Base-by-base conservation (phyloP, 2,797 vertebrate species). In the Melanotaenia boesemani region DNA sequence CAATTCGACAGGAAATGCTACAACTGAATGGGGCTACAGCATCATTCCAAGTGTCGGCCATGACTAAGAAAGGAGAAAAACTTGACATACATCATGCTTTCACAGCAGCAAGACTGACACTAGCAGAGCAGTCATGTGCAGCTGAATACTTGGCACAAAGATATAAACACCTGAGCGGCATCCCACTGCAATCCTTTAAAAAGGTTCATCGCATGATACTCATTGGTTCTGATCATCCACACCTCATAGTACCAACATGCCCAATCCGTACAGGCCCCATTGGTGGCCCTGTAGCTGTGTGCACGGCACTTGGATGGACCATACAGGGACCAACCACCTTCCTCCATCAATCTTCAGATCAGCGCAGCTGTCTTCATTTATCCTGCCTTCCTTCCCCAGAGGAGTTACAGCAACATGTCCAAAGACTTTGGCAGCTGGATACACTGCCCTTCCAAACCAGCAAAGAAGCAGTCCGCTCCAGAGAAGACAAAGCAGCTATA, bases 351-450 rank as follows among this genome's bases (percentile, higher is more conserved):
- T 6, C 34, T 3, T 4, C 39, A 26, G 16, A 2, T 8, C 28
- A 68, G 20, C 63, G 22, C 8, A 56, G 11, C 50, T 69, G 67
- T 10, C 10, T 76, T 9, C 46, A 63, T 5, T 24, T n/a, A 10
- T 11, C n/a, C n/a, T n/a, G n/a, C n/a, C 3, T 56, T 9, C 37
- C 69, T 1, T 34, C 69, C 0, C 6, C 64, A 1, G 9, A 52
- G 11, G 61, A 69, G 10, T 18, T 70, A 12, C 15, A 57, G 5
- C 24, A 63, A 18, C 44, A 79, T 4, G 60, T 74, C 0, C 32
- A 76, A 32, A 48, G 54, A 28, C 41, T 83, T 3, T 80, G 73
- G 66, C 77, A 80, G 16, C 12, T 70, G 1, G 57, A 78, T 34
- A 63, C 52, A 5, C 26, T 78, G 9, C 67, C 67, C 3, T 67